Conservation (phyloP, 2,113 vertebrate genomes). For the Grantiella picta region DNA sequence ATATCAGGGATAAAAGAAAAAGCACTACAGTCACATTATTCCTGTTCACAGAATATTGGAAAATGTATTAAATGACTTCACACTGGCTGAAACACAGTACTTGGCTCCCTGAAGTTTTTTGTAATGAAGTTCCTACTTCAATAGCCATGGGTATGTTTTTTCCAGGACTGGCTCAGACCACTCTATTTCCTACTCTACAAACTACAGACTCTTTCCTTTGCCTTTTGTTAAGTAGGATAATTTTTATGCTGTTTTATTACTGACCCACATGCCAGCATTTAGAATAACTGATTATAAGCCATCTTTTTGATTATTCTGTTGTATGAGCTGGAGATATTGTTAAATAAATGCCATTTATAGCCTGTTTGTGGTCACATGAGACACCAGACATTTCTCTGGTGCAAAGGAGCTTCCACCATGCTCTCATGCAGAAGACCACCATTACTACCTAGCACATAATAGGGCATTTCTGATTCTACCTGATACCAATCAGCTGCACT, state of each 20-base stretch:
- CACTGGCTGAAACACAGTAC: background rate
- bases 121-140: background rate
- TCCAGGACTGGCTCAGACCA: background rate
- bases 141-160: background rate
- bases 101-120: background rate
- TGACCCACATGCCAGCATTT: background rate
- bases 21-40: slow-evolving; percentile 32
- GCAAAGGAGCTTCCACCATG: background rate
- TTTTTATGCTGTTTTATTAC: background rate
- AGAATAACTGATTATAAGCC: background rate
- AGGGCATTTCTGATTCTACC: background rate
- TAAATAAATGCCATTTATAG: background rate
- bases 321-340: background rate
- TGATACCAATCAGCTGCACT: background rate
- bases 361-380: background rate
- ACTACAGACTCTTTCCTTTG: background rate
- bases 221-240: background rate
- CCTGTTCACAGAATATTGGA: slow-evolving; percentile 40
- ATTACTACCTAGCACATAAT: background rate
- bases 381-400: background rate
- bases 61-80: background rate
- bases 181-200: background rate
- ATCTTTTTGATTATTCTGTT: background rate
- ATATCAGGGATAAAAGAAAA: slow-evolving; percentile 43
- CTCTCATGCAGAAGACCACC: background rate